Percentiles rank a stretch among this genome's conserved stretches.
Evolutionary conservation across 2,113 vertebrate species (phyloP).

Genomic region (Pollachius pollachius): DNA sequence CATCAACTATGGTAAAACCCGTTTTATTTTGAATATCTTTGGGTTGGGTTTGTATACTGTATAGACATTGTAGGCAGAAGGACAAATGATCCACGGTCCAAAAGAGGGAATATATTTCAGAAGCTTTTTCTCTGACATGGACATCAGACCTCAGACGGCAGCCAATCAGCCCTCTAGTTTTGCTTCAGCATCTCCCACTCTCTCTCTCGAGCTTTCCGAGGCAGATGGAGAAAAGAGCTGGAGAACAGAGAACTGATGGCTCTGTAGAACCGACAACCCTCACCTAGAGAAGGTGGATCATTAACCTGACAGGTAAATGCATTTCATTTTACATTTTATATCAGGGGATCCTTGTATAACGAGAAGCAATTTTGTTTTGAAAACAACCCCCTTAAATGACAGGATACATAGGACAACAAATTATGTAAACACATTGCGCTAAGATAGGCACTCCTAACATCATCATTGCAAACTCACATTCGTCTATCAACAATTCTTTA

Average conservation of each 20-base stretch:
- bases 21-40: too few species aligned
- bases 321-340: neutral
- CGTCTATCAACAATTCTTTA: too few species aligned
- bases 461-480: too few species aligned
- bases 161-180: conserved; percentile 69
- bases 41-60: too few species aligned
- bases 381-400: too few species aligned
- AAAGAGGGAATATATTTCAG: neutral
- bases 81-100: too few species aligned
- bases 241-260: conserved; percentile 45
- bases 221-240: conserved; percentile 36
- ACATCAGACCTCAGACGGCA: conserved; percentile 13
- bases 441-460: too few species aligned
- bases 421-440: too few species aligned
- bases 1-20: neutral
- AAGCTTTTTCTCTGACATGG: neutral
- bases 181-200: conserved; percentile 57
- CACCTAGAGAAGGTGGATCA: conserved; percentile 28
- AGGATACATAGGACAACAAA: too few species aligned
- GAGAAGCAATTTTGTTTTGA: too few species aligned
- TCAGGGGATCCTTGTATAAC: neutral
- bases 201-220: conserved; percentile 21
- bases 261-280: conserved; percentile 37
- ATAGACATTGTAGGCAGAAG: too few species aligned
- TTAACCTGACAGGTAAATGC: conserved; percentile 42